Conservation (phyloP, 2,888 invertebrate species). For the Nymphalis urticae region DNA sequence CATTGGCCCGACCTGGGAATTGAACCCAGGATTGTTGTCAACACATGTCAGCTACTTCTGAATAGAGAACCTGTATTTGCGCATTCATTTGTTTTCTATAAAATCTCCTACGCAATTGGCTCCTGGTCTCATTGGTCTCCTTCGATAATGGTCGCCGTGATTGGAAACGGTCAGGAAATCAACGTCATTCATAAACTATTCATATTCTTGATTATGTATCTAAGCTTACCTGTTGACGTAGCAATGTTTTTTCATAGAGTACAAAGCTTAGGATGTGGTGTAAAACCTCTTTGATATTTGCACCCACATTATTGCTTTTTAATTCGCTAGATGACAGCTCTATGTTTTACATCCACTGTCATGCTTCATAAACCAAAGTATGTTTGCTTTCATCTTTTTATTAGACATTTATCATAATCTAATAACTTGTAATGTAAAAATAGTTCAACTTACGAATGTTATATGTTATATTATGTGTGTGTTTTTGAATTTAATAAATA, state of each 20-base stretch:
- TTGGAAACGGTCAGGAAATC: too few relatives aligned
- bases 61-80: too few relatives aligned
- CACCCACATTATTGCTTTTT: slow-evolving; percentile 66
- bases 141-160: too few relatives aligned
- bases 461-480: not conserved
- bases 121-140: too few relatives aligned
- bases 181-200: too few relatives aligned
- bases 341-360: slow-evolving; percentile 16
- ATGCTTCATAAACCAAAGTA: slow-evolving; percentile 34
- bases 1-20: too few relatives aligned
- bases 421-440: slow-evolving; percentile 43
- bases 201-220: too few relatives aligned
- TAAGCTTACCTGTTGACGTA: too few relatives aligned
- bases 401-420: slow-evolving; percentile 56
- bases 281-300: slow-evolving; percentile 47
- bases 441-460: not conserved
- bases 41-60: too few relatives aligned
- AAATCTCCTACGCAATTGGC: too few relatives aligned
- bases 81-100: too few relatives aligned
- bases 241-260: not conserved
- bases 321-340: slow-evolving; percentile 66
- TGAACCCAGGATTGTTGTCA: too few relatives aligned
- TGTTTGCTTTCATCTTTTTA: slow-evolving; percentile 60
- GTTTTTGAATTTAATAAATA: not conserved
- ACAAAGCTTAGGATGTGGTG: not conserved